phyloP scores from a whole-genome alignment of 2,797 vertebrate genomes.

The Trematomus bernacchii region DNA sequence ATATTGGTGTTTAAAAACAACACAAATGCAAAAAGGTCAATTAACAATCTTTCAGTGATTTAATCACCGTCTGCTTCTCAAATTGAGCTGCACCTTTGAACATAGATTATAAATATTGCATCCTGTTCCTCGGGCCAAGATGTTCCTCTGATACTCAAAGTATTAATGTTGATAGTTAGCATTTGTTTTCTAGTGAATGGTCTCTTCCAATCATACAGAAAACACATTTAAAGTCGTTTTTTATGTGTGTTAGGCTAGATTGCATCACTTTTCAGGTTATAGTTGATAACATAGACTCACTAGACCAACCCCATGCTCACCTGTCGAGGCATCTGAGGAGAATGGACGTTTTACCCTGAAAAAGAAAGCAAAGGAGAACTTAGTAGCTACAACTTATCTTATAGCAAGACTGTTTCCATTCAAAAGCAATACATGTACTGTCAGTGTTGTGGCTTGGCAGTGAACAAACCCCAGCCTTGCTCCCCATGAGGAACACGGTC shows the following conservation, averaged over 20 bases:
- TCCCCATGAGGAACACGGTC: conserved; percentile 92
- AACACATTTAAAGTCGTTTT: too few species aligned
- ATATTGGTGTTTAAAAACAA: background rate
- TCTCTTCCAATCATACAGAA: background rate
- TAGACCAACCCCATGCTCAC: conserved; percentile 45
- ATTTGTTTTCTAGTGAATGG: background rate
- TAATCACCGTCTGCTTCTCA: background rate
- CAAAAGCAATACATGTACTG: background rate
- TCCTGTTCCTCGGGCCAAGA: background rate
- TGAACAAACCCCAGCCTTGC: conserved; percentile 90
- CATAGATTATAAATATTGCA: background rate
- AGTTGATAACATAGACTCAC: too few species aligned
- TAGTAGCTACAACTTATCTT: background rate
- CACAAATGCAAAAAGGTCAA: background rate
- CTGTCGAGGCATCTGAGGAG: conserved; percentile 95
- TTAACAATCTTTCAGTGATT: background rate
- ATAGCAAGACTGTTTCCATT: background rate
- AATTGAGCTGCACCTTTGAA: background rate
- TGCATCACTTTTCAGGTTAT: background rate
- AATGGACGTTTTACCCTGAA: conserved; percentile 96
- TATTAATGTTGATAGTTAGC: background rate
- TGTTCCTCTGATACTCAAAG: background rate
- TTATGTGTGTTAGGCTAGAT: too few species aligned
- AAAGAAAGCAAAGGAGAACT: background rate
- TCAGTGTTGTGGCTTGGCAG: accelerated